A percentile compares a stretch with the other conserved stretches of the same genome.
These are phyloP conservation scores for Rhizomys pruinosus DNA, from an alignment of 2,113 vertebrate species.

Conservation along the genomic window DNA sequence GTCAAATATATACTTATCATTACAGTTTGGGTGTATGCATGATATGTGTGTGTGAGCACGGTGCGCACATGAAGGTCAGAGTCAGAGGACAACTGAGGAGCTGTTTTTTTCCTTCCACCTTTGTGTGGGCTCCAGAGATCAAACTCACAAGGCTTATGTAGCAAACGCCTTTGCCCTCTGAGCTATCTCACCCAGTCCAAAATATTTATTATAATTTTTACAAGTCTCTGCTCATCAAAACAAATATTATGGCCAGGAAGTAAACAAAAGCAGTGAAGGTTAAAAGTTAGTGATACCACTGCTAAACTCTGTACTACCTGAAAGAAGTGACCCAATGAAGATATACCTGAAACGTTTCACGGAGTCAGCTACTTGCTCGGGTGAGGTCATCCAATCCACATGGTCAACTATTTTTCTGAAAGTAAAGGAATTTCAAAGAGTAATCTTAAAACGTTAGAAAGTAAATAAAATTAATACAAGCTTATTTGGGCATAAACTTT, in stretches of 20 bases:
- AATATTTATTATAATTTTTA: conserved; percentile 27
- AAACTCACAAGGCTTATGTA: background rate
- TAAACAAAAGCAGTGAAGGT: conserved; percentile 3
- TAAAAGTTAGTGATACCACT: background rate
- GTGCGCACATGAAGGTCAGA: background rate
- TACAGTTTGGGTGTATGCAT: background rate
- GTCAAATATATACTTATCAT: background rate
- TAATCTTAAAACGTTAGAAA: conserved; percentile 8
- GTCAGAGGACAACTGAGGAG: background rate
- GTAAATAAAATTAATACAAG: background rate
- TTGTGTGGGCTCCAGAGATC: background rate
- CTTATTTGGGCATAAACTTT: background rate
- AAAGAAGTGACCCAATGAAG: conserved; percentile 53
- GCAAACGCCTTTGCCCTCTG: background rate
- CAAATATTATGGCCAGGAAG: conserved; percentile 3
- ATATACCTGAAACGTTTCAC: conserved; percentile 97
- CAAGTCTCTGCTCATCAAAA: conserved; percentile 31
- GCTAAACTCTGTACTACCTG: conserved; percentile 47
- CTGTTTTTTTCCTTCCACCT: background rate
- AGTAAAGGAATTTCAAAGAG: conserved; percentile 67
- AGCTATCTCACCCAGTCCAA: background rate
- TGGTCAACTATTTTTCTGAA: conserved; percentile 99
- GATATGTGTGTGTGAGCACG: background rate
- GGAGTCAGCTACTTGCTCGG: conserved; percentile 98
- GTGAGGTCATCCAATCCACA: conserved; percentile 97